Percentiles rank a stretch among this genome's conserved stretches.
These are phyloP conservation scores for Pseudopleuronectes americanus DNA, from an alignment of 2,797 vertebrate genomes.

Conservation along the genomic window DNA sequence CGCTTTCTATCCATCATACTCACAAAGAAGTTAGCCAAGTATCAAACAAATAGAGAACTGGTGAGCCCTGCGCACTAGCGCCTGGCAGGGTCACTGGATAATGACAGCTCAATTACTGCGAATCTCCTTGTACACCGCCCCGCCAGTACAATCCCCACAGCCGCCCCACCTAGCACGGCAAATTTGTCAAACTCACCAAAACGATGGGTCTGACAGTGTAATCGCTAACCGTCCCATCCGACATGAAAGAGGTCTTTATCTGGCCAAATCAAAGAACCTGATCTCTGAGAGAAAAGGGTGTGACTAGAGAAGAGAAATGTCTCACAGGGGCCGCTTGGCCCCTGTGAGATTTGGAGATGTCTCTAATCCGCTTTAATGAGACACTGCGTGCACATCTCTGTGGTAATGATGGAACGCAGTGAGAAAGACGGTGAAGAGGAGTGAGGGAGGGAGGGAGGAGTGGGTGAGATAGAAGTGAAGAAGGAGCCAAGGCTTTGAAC, in stretches of 20 bases:
- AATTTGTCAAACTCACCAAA: constrained; percentile 81
- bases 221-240: constrained; percentile 79
- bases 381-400: constrained; percentile 81
- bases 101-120: constrained; percentile 89
- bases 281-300: constrained; percentile 73
- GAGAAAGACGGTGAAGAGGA: constrained; percentile 51
- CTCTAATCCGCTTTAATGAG: constrained; percentile 83
- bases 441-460: constrained; percentile 15
- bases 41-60: constrained; percentile 87
- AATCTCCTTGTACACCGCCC: constrained; percentile 72
- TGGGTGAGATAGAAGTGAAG: constrained; percentile 58
- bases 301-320: constrained; percentile 58
- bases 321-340: constrained; percentile 60
- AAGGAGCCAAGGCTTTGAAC: constrained; percentile 78
- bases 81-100: constrained; percentile 81
- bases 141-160: constrained; percentile 52
- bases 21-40: constrained; percentile 83
- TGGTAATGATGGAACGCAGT: constrained; percentile 65
- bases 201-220: constrained; percentile 82
- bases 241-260: constrained; percentile 86
- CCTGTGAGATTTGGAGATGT: constrained; percentile 75
- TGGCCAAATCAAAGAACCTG: constrained; percentile 83
- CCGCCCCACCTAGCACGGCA: constrained; percentile 65
- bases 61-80: constrained; percentile 56
- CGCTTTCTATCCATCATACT: constrained; percentile 71